phyloP scores from a whole-genome alignment of 2,888 invertebrate species.

The Bruchidius siliquastri region DNA sequence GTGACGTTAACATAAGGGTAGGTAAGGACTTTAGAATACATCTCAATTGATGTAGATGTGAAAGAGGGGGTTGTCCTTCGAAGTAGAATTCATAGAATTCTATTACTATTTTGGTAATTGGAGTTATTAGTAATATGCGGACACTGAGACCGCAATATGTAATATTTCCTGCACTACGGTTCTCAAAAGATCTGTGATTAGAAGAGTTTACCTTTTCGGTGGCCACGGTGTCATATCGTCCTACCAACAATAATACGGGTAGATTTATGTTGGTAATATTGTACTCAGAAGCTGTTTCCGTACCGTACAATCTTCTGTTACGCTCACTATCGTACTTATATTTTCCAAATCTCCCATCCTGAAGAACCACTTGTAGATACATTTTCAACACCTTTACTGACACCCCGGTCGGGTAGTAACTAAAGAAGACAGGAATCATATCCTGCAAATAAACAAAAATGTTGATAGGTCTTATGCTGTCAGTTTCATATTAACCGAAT shows the following conservation, averaged over 20 bases:
- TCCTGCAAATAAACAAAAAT: conserved; percentile 11
- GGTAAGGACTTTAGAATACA: too few species aligned
- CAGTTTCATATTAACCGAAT: too few species aligned
- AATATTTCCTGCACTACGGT: too few species aligned
- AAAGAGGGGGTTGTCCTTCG: too few species aligned
- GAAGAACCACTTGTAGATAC: neutral
- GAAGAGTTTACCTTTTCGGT: neutral
- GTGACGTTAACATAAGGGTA: too few species aligned
- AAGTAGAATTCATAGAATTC: too few species aligned
- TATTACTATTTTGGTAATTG: too few species aligned
- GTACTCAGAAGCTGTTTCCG: neutral
- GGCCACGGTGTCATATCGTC: neutral
- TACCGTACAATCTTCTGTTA: neutral
- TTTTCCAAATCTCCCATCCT: neutral
- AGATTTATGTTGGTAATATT: neutral
- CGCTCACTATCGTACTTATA: conserved; percentile 1
- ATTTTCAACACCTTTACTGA: neutral
- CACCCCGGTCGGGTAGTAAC: conserved; percentile 13
- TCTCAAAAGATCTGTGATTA: neutral
- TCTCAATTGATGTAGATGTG: too few species aligned
- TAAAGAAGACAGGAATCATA: conserved; percentile 16
- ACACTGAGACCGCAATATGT: too few species aligned
- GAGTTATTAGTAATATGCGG: too few species aligned
- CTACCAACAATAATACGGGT: neutral
- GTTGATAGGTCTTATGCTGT: too few species aligned